Evolutionary conservation across 2,113 vertebrate genomes (phyloP).

Genomic region (Eurypyga helias): DNA sequence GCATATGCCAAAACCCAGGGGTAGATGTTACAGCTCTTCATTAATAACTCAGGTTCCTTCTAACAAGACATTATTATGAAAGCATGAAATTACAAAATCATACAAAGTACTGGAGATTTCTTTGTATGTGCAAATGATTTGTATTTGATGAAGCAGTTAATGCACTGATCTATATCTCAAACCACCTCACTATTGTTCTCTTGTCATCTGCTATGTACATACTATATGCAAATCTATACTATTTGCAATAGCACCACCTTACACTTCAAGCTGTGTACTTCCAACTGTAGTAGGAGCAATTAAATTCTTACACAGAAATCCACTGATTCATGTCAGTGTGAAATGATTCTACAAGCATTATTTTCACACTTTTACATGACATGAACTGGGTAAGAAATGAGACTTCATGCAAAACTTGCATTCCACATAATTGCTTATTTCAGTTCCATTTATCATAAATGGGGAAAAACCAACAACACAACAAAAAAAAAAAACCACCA

Average conservation of each 20-base stretch:
- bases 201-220: background rate
- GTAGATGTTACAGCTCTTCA: background rate
- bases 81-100: conserved; percentile 27
- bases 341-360: background rate
- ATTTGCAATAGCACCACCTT: background rate
- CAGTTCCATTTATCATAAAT: background rate
- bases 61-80: background rate
- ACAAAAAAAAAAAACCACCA: too few relatives aligned
- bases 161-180: background rate
- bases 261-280: background rate
- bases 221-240: background rate
- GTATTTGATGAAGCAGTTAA: background rate
- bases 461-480: too few relatives aligned
- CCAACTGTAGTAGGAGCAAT: background rate
- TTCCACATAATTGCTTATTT: background rate
- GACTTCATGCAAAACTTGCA: background rate
- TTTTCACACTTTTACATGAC: background rate
- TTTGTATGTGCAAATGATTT: background rate
- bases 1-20: background rate
- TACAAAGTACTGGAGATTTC: background rate
- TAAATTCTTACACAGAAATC: background rate
- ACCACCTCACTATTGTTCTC: background rate
- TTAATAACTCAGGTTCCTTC: conserved; percentile 26
- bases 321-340: background rate
- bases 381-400: background rate